phyloP scores from a whole-genome alignment of 2,888 invertebrate species.

The Ptilodon capucinus region DNA sequence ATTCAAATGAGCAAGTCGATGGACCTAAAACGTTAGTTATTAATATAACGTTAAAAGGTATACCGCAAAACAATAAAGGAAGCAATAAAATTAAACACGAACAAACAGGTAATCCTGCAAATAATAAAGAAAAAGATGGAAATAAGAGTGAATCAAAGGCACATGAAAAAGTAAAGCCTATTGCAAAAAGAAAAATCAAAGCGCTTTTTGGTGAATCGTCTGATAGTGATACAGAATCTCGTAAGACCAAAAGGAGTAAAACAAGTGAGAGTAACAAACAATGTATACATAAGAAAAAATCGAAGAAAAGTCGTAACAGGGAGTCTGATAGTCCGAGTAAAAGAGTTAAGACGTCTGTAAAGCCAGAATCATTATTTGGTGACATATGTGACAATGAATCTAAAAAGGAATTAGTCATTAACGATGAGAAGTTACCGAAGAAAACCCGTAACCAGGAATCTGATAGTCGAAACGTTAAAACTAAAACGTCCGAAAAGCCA shows the following conservation, averaged over 20 bases:
- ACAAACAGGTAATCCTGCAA: constrained; percentile 19
- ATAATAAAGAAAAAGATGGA: constrained; percentile 11
- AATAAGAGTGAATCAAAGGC: constrained; percentile 31
- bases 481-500: no score
- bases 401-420: constrained; percentile 60
- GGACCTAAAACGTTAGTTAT: constrained; percentile 61
- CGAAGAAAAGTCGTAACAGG: constrained; percentile 18
- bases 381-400: constrained; percentile 48
- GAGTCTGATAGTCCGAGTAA: constrained; percentile 10
- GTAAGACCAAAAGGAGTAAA: constrained; percentile 47
- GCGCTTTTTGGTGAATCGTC: constrained; percentile 79
- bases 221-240: constrained; percentile 60
- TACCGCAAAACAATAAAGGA: constrained; percentile 47
- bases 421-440: no score
- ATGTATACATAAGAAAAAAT: constrained; percentile 28
- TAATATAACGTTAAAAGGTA: constrained; percentile 71
- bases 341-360: constrained; percentile 10
- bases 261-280: constrained; percentile 27
- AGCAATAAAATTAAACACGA: constrained; percentile 7
- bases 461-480: no score
- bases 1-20: not conserved
- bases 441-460: no score
- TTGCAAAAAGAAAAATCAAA: constrained; percentile 71
- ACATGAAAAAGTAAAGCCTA: constrained; percentile 46
- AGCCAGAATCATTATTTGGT: constrained; percentile 20